Conservation (phyloP, 2,797 vertebrate species). For the Parauchenoglanis punctatus region DNA sequence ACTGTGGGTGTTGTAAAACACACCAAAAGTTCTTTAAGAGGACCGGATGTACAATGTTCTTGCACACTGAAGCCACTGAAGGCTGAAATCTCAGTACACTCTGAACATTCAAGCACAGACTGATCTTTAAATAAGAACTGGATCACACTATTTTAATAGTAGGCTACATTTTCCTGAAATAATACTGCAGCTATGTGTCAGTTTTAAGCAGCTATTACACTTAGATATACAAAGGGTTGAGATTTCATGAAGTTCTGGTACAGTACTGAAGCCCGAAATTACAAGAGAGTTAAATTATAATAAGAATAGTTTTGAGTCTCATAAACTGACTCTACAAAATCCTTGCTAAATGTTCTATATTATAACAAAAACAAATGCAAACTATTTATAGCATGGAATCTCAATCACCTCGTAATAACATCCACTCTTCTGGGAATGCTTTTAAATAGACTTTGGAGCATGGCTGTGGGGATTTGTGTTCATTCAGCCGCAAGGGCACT, state of each 20-base stretch:
- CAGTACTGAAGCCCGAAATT: not conserved
- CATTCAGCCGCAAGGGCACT: not conserved
- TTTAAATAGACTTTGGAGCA: not conserved
- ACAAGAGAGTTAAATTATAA: not conserved
- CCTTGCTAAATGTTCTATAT: not conserved
- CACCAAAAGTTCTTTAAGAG: not conserved
- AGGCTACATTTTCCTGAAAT: slow-evolving; percentile 8
- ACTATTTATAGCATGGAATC: not conserved
- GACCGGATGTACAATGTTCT: not conserved
- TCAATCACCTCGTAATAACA: not conserved
- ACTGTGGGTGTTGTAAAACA: not conserved
- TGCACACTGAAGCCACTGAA: not conserved
- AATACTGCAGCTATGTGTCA: not conserved
- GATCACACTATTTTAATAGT: slow-evolving; percentile 25
- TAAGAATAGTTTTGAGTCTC: not conserved
- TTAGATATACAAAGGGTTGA: not conserved
- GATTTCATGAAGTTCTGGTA: not conserved
- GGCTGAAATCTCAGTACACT: slow-evolving; percentile 6
- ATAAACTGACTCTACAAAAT: not conserved
- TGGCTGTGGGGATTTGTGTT: not conserved
- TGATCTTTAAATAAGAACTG: slow-evolving; percentile 16
- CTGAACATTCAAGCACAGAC: not conserved
- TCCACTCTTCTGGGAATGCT: not conserved
- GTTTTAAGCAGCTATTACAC: not conserved
- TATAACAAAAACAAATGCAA: not conserved